Base-by-base conservation (phyloP, 92 coral and sea anemone species). In the Palythoa grandiflora region DNA sequence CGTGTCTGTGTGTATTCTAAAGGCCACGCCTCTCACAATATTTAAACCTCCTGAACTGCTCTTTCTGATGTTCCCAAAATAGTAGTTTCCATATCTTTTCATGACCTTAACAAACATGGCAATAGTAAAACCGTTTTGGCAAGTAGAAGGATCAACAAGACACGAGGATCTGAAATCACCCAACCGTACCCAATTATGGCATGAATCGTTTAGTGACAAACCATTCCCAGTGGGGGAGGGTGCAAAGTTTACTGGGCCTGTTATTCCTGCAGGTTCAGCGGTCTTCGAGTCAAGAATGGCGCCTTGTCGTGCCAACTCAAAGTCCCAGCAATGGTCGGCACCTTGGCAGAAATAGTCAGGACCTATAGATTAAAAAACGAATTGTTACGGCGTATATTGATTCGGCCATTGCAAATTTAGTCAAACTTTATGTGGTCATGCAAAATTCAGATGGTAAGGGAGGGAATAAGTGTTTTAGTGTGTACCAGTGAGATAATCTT, bases 271-370 rank as follows among this genome's bases (percentile, higher is more conserved):
- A 2, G 75, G 61, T 6, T 68, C 75, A 17, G 86, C 86, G 17
- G 86, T 81, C 60, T 81, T 81, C 15, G 86, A 81, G 59, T 81
- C 86, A 6, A 81, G 61, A 44, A 81, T 44, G 48, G 86, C 86
- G 5, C 63, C 75, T 6, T 81, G 86, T 81, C 74, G 38, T 20
- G 57, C 48, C 53, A 68, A 66, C 86, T 81, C 75, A 38, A 81
- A 81, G 59, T 81, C 86, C 86, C 86, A 81, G 21, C 86, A 81
- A 36, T 81, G 86, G 37, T 81, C 75, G 10, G 86, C 86, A 47
- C 11, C 86, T 35, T 65, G 86, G 48, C 86, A 81, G 74, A 65
- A 21, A 53, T 79, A 79, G 71, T 79, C 84, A 16, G 84, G 84
- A 5, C 72, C 84, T 79, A 9, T 21, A 15, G 13, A 59, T 5